Base-by-base conservation (phyloP, 2,113 vertebrate genomes). In the Menura novaehollandiae region DNA sequence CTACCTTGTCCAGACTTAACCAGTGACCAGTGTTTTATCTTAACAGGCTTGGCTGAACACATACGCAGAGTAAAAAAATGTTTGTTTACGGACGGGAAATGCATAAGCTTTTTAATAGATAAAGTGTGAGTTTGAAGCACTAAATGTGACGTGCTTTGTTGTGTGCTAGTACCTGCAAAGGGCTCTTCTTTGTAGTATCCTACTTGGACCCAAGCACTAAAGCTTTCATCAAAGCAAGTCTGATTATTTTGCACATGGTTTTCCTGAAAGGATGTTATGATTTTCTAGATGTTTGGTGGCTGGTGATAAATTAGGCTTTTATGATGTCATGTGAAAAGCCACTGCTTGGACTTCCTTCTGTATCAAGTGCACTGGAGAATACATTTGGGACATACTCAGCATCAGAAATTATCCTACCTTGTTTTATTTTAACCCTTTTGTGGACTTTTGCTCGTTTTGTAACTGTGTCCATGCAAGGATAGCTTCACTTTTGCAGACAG, bases 181-280 rank as follows among this genome's bases (percentile, higher is more conserved):
- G 84, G 95, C 95, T 94, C 94, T 97, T 94, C 93, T 95, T 98
- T 97, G 97, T 97, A 94, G 94, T 88, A 51, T 97, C 97, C 97
- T 96, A 96, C 96, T 92, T 85, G 88, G 94, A 98, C 97, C 91
- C 94, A 87, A 85, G 97, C 97, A 97, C 97, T 97, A 97, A 98
- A 98, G 96, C 98, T 98, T 98, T 98, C 99, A 99, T 99, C 98
- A 99, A 98, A 99, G 98, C 96, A 97, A 96, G 97, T 98, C 98
- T 98, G 98, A 99, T 99, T 98, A 98, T 99, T 99, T 99, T 99
- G 98, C 99, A 99, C 98, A 98, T 99, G 98, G 98, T 98, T 98
- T 99, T 99, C 99, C 99, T 99, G 99, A 99, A 98, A 99, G 99
- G 99, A 99, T 99, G 99, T 99, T 99, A 99, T 99, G 99, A 99